Conservation (phyloP, 2,888 invertebrate species). For the Melieria picta region DNA sequence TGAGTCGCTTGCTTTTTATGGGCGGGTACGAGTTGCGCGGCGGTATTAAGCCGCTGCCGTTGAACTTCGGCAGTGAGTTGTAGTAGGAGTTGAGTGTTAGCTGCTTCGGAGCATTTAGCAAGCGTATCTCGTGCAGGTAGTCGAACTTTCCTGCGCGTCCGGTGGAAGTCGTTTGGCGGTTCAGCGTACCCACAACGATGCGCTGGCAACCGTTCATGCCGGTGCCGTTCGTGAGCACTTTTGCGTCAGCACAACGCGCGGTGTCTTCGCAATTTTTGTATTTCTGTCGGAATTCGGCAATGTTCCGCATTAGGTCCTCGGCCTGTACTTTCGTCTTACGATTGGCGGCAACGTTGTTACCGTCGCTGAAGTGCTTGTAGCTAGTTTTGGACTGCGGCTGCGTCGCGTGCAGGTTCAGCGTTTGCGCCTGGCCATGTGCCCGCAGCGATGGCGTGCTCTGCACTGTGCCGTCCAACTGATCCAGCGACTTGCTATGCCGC, state of each 20-base stretch:
- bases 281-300: constrained; percentile 73
- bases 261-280: constrained; percentile 71
- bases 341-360: constrained; percentile 5
- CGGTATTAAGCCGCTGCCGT: constrained; percentile 70
- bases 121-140: constrained; percentile 64
- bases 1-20: constrained; percentile 54
- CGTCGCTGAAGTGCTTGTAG: constrained; percentile 42
- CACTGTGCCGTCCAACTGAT: constrained; percentile 72
- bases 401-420: constrained; percentile 37
- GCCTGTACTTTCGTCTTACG: constrained; percentile 63
- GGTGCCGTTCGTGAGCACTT: constrained; percentile 40
- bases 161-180: constrained; percentile 38
- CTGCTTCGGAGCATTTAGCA: constrained; percentile 62
- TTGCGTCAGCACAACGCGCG: constrained; percentile 43
- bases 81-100: constrained; percentile 50
- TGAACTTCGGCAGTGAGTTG: constrained; percentile 64
- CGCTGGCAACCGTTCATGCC: constrained; percentile 24
- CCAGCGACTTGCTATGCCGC: constrained; percentile 84
- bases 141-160: constrained; percentile 57
- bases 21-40: constrained; percentile 74
- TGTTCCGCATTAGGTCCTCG: constrained; percentile 71
- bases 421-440: constrained; percentile 35
- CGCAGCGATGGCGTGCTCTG: constrained; percentile 65
- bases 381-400: constrained; percentile 41
- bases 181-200: constrained; percentile 44